Evolutionary conservation across 1,140 invertebrate species (phyloP).

Genomic region (Hyphantria cunea): DNA sequence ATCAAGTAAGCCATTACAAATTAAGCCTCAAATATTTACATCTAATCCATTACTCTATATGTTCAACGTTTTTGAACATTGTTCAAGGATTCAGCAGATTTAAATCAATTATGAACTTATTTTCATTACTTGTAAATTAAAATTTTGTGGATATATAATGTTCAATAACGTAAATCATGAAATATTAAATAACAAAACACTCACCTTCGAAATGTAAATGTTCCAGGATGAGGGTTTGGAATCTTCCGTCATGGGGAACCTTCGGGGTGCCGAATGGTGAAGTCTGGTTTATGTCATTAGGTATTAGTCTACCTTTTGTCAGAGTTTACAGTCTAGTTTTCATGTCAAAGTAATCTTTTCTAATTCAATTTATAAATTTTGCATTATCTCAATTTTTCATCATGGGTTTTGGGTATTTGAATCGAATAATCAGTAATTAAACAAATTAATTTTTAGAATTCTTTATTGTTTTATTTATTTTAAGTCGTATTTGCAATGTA

Average conservation of each 20-base stretch:
- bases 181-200: slow-evolving; percentile 35
- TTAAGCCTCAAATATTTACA: slow-evolving; percentile 6
- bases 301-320: slow-evolving; percentile 27
- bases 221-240: slow-evolving; percentile 58
- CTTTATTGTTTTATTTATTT: slow-evolving; percentile 67
- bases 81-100: not conserved
- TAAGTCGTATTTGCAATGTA: slow-evolving; percentile 78
- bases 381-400: too few species aligned
- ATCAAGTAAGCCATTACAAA: too few species aligned
- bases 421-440: too few species aligned
- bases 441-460: slow-evolving; percentile 38
- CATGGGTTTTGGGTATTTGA: too few species aligned
- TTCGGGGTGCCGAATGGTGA: slow-evolving; percentile 41
- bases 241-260: slow-evolving; percentile 45
- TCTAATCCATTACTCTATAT: slow-evolving; percentile 3
- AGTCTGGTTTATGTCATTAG: slow-evolving; percentile 35
- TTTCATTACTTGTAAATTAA: not conserved
- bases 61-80: slow-evolving; percentile 16
- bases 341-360: not conserved
- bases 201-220: slow-evolving; percentile 59
- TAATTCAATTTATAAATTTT: not conserved
- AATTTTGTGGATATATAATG: too few species aligned
- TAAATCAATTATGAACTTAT: not conserved
- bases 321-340: slow-evolving; percentile 1
- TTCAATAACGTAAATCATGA: too few species aligned